phyloP scores from a whole-genome alignment of 1,140 invertebrate species.

The Catajapyx aquilonaris region DNA sequence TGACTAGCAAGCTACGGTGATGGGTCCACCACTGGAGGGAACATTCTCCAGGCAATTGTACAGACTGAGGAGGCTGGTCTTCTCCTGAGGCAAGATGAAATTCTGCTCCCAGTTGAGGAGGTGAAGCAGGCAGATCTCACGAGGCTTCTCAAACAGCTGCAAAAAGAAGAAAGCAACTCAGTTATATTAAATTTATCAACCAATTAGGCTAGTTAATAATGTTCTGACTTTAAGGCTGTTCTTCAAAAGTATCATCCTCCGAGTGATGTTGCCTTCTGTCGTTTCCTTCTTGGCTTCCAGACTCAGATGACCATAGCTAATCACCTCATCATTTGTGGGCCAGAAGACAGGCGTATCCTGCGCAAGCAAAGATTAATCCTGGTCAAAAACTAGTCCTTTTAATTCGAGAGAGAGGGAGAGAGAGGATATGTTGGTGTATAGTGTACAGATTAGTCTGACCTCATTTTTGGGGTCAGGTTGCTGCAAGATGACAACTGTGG shows the following conservation, averaged over 20 bases:
- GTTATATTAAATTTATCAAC: background rate
- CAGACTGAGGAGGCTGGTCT: background rate
- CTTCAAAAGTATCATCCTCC: too few relatives aligned
- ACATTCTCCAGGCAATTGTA: background rate
- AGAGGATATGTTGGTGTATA: background rate
- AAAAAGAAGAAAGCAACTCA: background rate
- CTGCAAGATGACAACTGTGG: slow-evolving; percentile 29
- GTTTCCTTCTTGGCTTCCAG: background rate
- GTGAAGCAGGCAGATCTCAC: background rate
- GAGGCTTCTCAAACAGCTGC: background rate
- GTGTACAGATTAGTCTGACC: background rate
- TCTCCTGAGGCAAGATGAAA: too few relatives aligned
- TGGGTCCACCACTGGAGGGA: background rate
- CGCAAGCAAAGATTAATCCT: background rate
- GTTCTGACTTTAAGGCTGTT: too few relatives aligned
- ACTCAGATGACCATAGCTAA: background rate
- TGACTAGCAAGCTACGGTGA: slow-evolving; percentile 8
- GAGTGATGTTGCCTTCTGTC: background rate
- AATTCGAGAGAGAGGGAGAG: too few relatives aligned
- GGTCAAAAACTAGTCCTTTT: too few relatives aligned
- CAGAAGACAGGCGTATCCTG: background rate
- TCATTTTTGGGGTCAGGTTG: slow-evolving; percentile 14
- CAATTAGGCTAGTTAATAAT: background rate
- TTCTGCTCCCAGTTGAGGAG: background rate
- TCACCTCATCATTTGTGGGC: background rate